Conservation (phyloP, 2,113 vertebrate species). For the Cyanocitta stelleri region DNA sequence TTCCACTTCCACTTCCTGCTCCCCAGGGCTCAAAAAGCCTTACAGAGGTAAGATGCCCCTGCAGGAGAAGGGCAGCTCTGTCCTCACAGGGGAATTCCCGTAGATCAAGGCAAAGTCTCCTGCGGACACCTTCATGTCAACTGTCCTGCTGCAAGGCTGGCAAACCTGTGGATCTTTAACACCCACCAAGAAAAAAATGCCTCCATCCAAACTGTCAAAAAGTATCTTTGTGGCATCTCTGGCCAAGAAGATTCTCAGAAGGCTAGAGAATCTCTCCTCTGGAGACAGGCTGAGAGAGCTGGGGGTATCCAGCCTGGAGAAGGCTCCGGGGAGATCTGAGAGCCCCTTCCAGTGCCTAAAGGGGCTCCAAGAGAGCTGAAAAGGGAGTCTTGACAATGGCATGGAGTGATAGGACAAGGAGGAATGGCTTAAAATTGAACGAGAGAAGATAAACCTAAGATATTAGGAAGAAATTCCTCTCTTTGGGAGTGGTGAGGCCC, state of each 20-base stretch:
- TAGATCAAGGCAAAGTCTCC: neutral
- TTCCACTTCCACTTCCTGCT: neutral
- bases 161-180: neutral
- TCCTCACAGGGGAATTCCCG: neutral
- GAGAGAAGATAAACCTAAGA: neutral
- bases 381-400: neutral
- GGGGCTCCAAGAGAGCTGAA: neutral
- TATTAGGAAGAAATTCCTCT: neutral
- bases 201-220: neutral
- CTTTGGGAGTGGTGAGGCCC: neutral
- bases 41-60: neutral
- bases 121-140: rapidly evolving
- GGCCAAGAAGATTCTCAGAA: neutral
- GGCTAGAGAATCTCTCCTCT: neutral
- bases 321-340: neutral
- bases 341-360: neutral
- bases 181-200: neutral
- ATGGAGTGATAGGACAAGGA: neutral
- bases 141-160: neutral
- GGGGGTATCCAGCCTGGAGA: neutral
- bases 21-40: neutral
- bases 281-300: neutral
- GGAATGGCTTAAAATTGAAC: neutral
- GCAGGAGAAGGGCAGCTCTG: neutral
- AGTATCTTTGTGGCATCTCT: neutral